Evolutionary conservation across 2,888 invertebrate species (phyloP).

Genomic region (Anoplius nigerrimus): DNA sequence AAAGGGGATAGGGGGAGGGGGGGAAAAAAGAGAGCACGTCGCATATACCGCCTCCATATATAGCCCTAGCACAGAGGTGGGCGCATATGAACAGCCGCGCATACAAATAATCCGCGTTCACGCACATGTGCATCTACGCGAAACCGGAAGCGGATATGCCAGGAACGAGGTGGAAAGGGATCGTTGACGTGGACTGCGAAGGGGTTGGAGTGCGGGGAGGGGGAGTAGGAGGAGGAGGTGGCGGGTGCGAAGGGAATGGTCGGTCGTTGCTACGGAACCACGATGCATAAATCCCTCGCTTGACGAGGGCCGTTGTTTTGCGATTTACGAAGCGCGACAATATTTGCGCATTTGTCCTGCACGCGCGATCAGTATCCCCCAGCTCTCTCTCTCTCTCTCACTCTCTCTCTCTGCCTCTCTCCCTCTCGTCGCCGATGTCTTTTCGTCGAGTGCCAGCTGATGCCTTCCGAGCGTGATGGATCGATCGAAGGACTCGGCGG

Average conservation of each 20-base stretch:
- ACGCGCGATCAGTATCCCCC: constrained; percentile 46
- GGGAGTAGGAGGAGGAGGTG: not conserved
- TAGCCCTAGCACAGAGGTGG: not conserved
- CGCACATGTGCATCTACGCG: constrained; percentile 49
- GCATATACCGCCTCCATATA: constrained; percentile 10
- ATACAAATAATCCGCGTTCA: constrained; percentile 17
- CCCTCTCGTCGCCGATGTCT: too few relatives aligned
- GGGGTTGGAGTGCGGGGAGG: not conserved
- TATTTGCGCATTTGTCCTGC: constrained; percentile 56
- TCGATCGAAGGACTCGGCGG: too few relatives aligned
- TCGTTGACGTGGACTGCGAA: constrained; percentile 3
- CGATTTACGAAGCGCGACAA: constrained; percentile 58
- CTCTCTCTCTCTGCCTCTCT: too few relatives aligned
- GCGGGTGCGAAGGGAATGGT: constrained; percentile 15
- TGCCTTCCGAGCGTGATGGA: too few relatives aligned
- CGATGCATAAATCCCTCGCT: constrained; percentile 57
- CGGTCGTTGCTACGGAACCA: constrained; percentile 52
- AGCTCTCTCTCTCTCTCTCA: too few relatives aligned
- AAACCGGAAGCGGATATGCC: constrained; percentile 51
- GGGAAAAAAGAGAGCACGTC: too few relatives aligned
- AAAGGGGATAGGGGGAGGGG: too few relatives aligned
- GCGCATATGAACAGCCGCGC: not conserved
- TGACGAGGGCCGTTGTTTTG: constrained; percentile 61
- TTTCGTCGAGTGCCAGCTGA: too few relatives aligned
- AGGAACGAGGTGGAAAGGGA: constrained; percentile 38